Conservation (phyloP, 2,113 vertebrate genomes). For the Sterna hirundo region DNA sequence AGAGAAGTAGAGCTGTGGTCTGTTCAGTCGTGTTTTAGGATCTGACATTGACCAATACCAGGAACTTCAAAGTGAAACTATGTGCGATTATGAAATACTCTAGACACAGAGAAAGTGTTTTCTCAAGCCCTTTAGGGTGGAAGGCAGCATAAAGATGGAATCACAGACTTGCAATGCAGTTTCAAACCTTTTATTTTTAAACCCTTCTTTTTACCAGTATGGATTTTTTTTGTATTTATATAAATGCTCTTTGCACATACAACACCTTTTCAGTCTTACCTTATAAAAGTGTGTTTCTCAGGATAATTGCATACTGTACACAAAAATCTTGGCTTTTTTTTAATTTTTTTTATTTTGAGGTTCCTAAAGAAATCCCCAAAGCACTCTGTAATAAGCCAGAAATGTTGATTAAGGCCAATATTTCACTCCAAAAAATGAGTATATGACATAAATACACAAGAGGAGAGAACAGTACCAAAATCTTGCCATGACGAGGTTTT, state of each 20-base stretch:
- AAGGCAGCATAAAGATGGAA: background rate
- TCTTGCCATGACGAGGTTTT: background rate
- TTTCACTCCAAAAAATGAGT: background rate
- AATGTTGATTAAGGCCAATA: background rate
- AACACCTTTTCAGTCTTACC: background rate
- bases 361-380: background rate
- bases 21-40: background rate
- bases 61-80: background rate
- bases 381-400: background rate
- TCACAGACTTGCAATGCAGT: background rate
- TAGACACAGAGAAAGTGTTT: background rate
- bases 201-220: background rate
- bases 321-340: background rate
- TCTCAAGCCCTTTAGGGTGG: background rate
- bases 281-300: background rate
- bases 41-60: background rate
- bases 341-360: background rate
- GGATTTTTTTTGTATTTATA: background rate
- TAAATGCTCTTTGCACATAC: background rate
- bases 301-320: background rate
- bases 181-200: background rate
- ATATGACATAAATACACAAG: background rate
- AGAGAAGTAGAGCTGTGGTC: background rate
- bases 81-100: background rate
- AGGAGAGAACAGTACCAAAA: background rate